Base-by-base conservation (phyloP, 2,888 invertebrate species). In the Spodoptera exigua region DNA sequence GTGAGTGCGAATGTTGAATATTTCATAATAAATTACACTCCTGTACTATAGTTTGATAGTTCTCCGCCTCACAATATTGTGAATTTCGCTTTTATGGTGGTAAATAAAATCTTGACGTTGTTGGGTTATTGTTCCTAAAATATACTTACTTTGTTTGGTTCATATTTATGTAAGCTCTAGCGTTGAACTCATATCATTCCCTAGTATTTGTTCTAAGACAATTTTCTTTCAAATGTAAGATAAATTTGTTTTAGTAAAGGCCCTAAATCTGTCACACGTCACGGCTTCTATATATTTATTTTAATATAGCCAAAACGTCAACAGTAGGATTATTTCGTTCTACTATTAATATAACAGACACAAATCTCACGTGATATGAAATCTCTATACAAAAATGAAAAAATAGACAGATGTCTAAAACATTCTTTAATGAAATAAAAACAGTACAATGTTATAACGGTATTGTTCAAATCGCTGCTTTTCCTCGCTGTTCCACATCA, bases 401-500 rank as follows among this genome's bases (percentile, higher is more conserved):
- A 17, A 1, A 3, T 2, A 21, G 10, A 17, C 34, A 18, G 9
- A 44, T 39, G 52, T 52, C 3, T 1, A 12, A n/a, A 43, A 18
- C 37, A 14, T 40, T 41, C 37, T 61, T 65, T 70, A 54, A 61
- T 56, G 44, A 48, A 35, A 32, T 52, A 37, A 35, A 58, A 48
- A 58, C 34, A 40, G 51, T 43, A 64, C 49, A 34, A 45, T 16
- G 52, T 59, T 72, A 61, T 67, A 68, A 55, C 70, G 62, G 61
- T 69, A 68, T 58, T 61, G 69, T 73, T 61, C 51, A 74, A 78
- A 73, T 68, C 21, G 27, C 54, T 70, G 58, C 66, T 69, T 74
- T 73, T 63, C 67, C 65, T 75, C 62, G 61, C 76, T 80, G 80
- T 82, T 83, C 78, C 71, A 80, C 80, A 84, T 85, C 84, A 87